These are phyloP conservation scores for Conus ventricosus DNA, from an alignment of 1,140 invertebrate species.

Conservation along the genomic window DNA sequence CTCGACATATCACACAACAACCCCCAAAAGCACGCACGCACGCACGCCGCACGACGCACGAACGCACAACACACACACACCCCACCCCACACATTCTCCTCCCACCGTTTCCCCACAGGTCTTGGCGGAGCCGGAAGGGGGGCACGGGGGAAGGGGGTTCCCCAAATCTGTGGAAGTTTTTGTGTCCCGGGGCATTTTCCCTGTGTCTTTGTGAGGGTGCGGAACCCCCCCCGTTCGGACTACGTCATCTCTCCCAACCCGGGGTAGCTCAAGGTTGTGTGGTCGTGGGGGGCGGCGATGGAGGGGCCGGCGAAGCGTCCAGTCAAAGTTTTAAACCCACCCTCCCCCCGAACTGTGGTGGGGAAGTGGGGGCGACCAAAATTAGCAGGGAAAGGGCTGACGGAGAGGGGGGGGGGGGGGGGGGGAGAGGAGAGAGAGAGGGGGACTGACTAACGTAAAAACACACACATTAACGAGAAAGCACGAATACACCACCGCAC, in stretches of 20 bases:
- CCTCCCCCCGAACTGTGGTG: neutral
- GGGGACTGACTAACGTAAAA: too few species aligned
- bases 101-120: constrained; percentile 34
- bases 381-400: too few species aligned
- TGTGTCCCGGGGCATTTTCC: constrained; percentile 52
- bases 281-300: constrained; percentile 53
- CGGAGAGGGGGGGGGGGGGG: too few species aligned
- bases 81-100: too few species aligned
- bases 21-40: too few species aligned
- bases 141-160: constrained; percentile 65
- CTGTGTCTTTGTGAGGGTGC: constrained; percentile 66
- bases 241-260: constrained; percentile 60
- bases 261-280: constrained; percentile 57
- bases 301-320: constrained; percentile 22
- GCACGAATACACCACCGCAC: too few species aligned
- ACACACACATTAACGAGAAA: too few species aligned
- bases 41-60: too few species aligned
- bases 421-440: too few species aligned
- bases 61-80: too few species aligned
- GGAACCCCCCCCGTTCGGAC: constrained; percentile 64
- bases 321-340: constrained; percentile 44
- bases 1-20: too few species aligned
- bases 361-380: neutral
- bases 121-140: constrained; percentile 45
- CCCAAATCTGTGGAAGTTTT: constrained; percentile 48